Evolutionary conservation across 2,797 vertebrate genomes (phyloP).

Genomic region (Gorsachius magnificus): DNA sequence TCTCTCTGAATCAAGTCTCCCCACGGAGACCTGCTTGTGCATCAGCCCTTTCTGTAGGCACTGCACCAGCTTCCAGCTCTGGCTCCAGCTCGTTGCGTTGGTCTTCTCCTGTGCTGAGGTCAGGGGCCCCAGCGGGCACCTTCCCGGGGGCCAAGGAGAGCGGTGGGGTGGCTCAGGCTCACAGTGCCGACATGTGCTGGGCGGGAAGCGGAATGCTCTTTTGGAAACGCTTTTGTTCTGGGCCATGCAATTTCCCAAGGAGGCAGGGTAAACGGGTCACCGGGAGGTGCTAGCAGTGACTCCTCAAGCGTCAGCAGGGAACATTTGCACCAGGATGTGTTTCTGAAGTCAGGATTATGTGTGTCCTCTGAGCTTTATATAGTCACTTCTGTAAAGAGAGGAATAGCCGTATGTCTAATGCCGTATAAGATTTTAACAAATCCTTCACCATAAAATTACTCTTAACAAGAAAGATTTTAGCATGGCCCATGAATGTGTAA

Average conservation of each 20-base stretch:
- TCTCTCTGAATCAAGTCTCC: not conserved
- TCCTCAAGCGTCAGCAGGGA: not conserved
- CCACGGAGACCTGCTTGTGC: not conserved
- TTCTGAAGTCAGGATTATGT: not conserved
- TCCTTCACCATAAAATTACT: not conserved
- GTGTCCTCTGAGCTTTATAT: not conserved
- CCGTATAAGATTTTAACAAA: not conserved
- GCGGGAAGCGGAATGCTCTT: not conserved
- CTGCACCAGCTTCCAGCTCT: not conserved
- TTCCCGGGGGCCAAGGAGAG: not conserved
- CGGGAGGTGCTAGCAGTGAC: not conserved
- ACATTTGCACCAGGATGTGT: not conserved
- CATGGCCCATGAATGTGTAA: not conserved
- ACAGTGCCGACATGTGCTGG: not conserved
- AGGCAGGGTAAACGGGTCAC: not conserved
- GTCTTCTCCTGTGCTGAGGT: not conserved
- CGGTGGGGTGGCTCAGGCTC: not conserved
- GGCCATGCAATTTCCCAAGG: accelerated
- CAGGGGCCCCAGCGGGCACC: not conserved
- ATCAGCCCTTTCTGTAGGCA: not conserved
- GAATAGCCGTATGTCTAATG: not conserved
- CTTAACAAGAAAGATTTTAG: not conserved
- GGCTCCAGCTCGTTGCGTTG: not conserved
- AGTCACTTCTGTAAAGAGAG: not conserved
- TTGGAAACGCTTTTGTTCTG: not conserved